Evolutionary conservation across 1,140 invertebrate species (phyloP), one percentile per base, ranked within the genome.

Genomic region (Drosophila yakuba): DNA sequence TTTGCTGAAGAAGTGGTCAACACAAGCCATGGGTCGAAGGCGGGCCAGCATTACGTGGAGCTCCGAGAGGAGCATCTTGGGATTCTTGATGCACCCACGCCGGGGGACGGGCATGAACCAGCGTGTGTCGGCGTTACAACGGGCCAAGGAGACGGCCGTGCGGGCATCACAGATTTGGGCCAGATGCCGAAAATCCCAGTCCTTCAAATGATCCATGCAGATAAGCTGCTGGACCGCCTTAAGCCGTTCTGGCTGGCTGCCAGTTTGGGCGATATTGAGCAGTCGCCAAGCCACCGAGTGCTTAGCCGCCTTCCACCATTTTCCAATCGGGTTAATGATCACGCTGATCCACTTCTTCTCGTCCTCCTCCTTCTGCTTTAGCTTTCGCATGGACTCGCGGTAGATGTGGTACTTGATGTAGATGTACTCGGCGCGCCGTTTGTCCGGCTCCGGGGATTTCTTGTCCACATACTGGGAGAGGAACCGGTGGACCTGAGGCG

Each of bases 131-230:
- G 94, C 92, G 25, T 93, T 90, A 15, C 93, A 93, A 75, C 95
- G 91, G 25, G 95, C 95, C 51, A 96, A 90, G 23, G 93, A 94
- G 8, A 95, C 92, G 4, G 95, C 95, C 15, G 94, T 95, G 83
- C 93, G 93, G 32, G 94, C 93, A 93, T 95, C 94, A 68, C 95
- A 93, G 82, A 94, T 94, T 90, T 95, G 95, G 4, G 95, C 95
- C 61, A 95, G 92, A 59, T 95, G 93, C 23, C 91, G 90, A 91
- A 93, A 95, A 54, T 95, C 94, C 94, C 94, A 95, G 69, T 94
- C 93, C 77, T 92, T 92, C 0, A 92, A 72, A 48, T 92, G 91
- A 77, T 92, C 91, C 68, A 92, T 92, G 56, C 82, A 85, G 2
- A 92, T 90, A 8, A 94, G 73, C 51, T 92, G 89, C 45, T 92